Evolutionary conservation across 2,888 invertebrate species (phyloP).

Genomic region (Disparrhopalites patrizii): DNA sequence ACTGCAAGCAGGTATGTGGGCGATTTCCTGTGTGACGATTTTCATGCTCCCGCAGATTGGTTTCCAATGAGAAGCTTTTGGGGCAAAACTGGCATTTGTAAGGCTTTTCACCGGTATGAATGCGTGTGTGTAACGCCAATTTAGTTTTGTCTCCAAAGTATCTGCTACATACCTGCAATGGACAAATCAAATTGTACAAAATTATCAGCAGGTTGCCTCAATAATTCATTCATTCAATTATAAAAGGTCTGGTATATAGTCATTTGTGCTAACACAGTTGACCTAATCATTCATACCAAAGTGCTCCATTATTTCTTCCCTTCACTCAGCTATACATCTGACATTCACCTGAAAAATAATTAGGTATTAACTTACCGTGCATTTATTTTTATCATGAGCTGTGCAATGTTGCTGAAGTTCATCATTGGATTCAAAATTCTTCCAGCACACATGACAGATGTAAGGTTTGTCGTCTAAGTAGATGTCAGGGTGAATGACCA

Average conservation of each 20-base stretch:
- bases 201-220: not conserved
- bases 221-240: not conserved
- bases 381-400: not conserved
- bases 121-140: not conserved
- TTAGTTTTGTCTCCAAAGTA: not conserved
- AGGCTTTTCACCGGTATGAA: slow-evolving; percentile 16
- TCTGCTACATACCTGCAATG: slow-evolving; percentile 11
- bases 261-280: too few species aligned
- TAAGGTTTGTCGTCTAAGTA: slow-evolving; percentile 9
- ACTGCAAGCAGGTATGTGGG: slow-evolving; percentile 1
- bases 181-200: too few species aligned
- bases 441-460: slow-evolving; percentile 14
- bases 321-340: not conserved
- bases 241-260: not conserved
- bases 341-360: not conserved
- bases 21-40: slow-evolving; percentile 8
- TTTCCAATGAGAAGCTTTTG: slow-evolving; percentile 8
- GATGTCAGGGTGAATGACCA: slow-evolving; percentile 9
- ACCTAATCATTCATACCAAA: too few species aligned
- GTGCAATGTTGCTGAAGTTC: slow-evolving; percentile 3
- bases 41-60: slow-evolving; percentile 19
- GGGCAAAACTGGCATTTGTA: slow-evolving; percentile 8
- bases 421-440: slow-evolving; percentile 3
- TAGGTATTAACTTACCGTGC: slow-evolving; percentile 2
- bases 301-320: too few species aligned